Percentiles rank a stretch among this genome's conserved stretches.
Conservation (phyloP, 2,797 vertebrate species). For the Pangasius sanitwongsei region DNA sequence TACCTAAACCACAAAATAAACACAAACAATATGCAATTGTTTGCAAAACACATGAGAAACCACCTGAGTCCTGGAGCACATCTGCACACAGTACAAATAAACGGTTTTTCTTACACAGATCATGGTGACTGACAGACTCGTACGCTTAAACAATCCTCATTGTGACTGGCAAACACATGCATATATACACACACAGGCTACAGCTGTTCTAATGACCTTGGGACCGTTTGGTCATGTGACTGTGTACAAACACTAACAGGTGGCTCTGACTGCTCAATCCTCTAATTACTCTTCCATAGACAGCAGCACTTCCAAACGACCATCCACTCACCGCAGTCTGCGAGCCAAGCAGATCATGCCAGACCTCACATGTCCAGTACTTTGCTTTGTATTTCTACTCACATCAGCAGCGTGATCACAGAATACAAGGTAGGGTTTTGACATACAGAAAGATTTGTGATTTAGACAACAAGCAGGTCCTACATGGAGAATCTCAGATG, state of each 20-base stretch:
- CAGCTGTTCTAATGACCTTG: constrained; percentile 59
- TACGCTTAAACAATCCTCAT: constrained; percentile 29
- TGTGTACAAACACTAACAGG: constrained; percentile 55
- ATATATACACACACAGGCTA: constrained; percentile 7
- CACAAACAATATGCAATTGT: constrained; percentile 37
- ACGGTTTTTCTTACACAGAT: constrained; percentile 20
- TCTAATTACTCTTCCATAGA: constrained; percentile 45
- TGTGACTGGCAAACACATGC: constrained; percentile 9
- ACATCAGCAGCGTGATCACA: background rate
- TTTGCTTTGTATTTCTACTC: background rate
- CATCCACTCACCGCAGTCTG: background rate
- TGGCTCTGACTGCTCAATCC: constrained; percentile 40
- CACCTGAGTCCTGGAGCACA: constrained; percentile 10
- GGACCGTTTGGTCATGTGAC: constrained; percentile 37
- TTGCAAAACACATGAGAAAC: constrained; percentile 26
- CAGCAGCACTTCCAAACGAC: constrained; percentile 14
- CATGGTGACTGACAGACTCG: constrained; percentile 32
- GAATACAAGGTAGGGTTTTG: background rate
- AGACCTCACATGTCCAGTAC: background rate
- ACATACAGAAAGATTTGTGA: background rate
- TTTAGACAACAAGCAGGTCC: background rate
- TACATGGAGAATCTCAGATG: background rate
- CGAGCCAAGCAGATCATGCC: background rate
- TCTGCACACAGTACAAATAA: constrained; percentile 15
- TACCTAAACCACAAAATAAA: constrained; percentile 55